Conservation (phyloP, 2,888 invertebrate genomes). For the Eilema griseolum region DNA sequence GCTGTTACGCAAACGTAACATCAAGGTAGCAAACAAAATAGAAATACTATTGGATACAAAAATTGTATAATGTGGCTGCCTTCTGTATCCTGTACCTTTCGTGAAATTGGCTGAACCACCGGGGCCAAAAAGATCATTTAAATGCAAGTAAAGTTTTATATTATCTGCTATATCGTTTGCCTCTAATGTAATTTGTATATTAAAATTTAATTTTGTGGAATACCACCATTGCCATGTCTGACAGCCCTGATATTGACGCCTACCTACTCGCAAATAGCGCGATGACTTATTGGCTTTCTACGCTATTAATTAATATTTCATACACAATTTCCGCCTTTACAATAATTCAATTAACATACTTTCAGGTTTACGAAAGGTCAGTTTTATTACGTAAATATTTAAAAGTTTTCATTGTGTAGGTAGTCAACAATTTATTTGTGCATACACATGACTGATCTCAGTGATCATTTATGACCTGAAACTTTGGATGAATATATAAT, state of each 20-base stretch:
- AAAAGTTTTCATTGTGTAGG: not conserved
- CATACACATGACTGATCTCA: not conserved
- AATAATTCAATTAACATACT: slow-evolving; percentile 39
- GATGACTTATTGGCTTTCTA: slow-evolving; percentile 51
- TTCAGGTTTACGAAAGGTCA: slow-evolving; percentile 22
- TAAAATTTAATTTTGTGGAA: not conserved
- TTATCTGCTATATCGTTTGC: not conserved
- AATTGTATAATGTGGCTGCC: not conserved
- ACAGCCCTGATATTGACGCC: slow-evolving; percentile 25
- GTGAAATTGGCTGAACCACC: not conserved
- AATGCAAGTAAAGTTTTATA: not conserved
- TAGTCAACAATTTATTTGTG: not conserved
- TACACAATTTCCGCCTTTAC: slow-evolving; percentile 53
- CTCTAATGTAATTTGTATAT: not conserved
- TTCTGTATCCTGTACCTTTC: not conserved
- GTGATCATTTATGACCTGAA: not conserved
- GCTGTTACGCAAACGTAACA: slow-evolving; percentile 27
- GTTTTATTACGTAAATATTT: not conserved
- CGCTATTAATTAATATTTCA: slow-evolving; percentile 60
- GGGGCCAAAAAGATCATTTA: not conserved
- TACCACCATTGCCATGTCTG: not conserved
- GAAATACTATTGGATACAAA: not conserved
- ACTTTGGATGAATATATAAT: not conserved
- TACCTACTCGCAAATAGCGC: slow-evolving; percentile 47
- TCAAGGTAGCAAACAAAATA: slow-evolving; percentile 45